phyloP scores from a whole-genome alignment of 1,140 invertebrate genomes.

The Brachionus paranguensis region DNA sequence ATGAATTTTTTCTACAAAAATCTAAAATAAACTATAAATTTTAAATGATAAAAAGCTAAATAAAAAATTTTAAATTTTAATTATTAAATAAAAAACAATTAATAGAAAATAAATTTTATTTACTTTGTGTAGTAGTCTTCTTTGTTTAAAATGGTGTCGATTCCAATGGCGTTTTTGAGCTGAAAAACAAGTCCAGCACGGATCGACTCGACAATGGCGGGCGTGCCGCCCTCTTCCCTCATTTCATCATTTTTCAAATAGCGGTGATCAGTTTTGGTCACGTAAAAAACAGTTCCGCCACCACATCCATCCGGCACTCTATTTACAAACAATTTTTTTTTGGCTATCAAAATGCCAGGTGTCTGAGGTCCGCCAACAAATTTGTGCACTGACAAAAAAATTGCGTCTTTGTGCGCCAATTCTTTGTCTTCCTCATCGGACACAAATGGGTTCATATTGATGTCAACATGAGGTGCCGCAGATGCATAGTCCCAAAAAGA shows the following conservation, averaged over 20 bases:
- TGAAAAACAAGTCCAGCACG: constrained; percentile 79
- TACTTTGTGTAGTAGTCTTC: not conserved
- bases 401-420: constrained; percentile 74
- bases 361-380: constrained; percentile 82
- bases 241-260: constrained; percentile 43
- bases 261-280: constrained; percentile 41
- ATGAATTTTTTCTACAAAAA: too few species aligned
- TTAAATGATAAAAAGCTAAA: too few species aligned
- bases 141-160: constrained; percentile 44
- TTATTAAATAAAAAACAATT: not conserved
- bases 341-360: constrained; percentile 57
- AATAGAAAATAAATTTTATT: not conserved
- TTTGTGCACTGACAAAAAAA: constrained; percentile 83
- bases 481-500: constrained; percentile 82
- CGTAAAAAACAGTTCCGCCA: constrained; percentile 46
- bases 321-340: constrained; percentile 45
- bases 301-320: constrained; percentile 44
- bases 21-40: too few species aligned
- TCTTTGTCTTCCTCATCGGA: constrained; percentile 50
- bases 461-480: constrained; percentile 70
- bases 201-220: constrained; percentile 59
- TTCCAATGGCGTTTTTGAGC: constrained; percentile 69
- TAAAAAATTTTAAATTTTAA: too few species aligned
- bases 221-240: constrained; percentile 45
- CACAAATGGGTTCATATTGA: constrained; percentile 74